Percentiles rank a stretch among this genome's conserved stretches.
phyloP scores from a whole-genome alignment of 2,113 vertebrate genomes.

The Hippoglossus stenolepis region DNA sequence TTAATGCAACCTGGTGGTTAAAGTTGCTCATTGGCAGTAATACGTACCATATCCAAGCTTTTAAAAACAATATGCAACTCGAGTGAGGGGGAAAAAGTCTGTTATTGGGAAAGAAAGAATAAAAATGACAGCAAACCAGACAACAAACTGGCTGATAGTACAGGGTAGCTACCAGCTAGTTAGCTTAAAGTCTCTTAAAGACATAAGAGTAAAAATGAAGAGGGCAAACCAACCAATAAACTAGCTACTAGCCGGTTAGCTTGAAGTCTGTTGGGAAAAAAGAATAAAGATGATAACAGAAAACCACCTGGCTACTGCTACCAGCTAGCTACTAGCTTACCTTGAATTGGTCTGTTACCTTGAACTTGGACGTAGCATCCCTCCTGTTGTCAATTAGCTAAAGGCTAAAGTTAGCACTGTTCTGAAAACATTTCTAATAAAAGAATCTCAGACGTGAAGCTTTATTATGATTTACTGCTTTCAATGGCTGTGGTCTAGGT shows the following conservation, averaged over 20 bases:
- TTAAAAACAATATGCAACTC: neutral
- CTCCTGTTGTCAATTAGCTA: too few species aligned
- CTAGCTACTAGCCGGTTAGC: too few species aligned
- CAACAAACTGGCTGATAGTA: too few species aligned
- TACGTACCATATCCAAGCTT: neutral
- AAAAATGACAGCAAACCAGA: neutral
- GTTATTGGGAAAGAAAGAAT: neutral
- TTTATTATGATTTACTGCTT: neutral
- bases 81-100: neutral
- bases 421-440: too few species aligned
- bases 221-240: too few species aligned
- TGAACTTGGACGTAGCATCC: neutral
- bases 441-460: too few species aligned
- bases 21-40: neutral
- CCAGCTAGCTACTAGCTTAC: slow-evolving; percentile 4
- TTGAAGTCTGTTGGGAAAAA: too few species aligned
- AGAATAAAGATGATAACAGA: too few species aligned
- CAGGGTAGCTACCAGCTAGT: too few species aligned
- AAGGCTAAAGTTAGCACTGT: too few species aligned
- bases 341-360: neutral
- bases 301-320: neutral
- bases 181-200: too few species aligned
- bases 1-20: neutral
- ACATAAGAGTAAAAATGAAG: too few species aligned
- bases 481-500: neutral